A percentile compares a stretch with the other conserved stretches of the same genome.
These are phyloP conservation scores for Excalfactoria chinensis DNA, from an alignment of 2,113 vertebrate species.

Conservation along the genomic window DNA sequence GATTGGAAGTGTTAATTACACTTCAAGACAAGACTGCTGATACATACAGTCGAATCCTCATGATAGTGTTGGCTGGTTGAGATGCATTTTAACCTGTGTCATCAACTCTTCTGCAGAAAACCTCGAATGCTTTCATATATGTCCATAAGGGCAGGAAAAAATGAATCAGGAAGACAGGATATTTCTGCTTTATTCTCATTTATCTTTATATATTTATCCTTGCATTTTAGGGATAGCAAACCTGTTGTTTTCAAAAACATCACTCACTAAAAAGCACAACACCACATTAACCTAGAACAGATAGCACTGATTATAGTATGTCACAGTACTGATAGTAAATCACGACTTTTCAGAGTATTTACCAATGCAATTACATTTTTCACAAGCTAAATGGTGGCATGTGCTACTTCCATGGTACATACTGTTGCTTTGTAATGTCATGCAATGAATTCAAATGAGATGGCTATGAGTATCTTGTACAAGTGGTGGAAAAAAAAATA, in stretches of 20 bases:
- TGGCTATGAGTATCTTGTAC: background rate
- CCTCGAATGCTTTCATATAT: background rate
- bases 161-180: background rate
- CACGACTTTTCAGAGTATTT: background rate
- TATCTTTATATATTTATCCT: background rate
- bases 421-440: background rate
- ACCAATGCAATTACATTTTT: background rate
- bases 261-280: background rate
- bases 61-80: background rate
- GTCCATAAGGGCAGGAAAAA: background rate
- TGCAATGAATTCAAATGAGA: background rate
- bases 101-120: background rate
- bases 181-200: background rate
- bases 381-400: background rate
- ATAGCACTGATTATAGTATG: background rate
- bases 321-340: background rate
- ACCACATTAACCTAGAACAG: background rate
- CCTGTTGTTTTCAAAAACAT: background rate
- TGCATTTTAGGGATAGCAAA: background rate
- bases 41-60: background rate
- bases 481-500: background rate
- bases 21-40: background rate
- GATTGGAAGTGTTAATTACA: background rate
- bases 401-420: background rate
- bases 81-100: background rate